phyloP scores from a whole-genome alignment of 2,888 invertebrate genomes.

The Pyrochroa serraticornis region DNA sequence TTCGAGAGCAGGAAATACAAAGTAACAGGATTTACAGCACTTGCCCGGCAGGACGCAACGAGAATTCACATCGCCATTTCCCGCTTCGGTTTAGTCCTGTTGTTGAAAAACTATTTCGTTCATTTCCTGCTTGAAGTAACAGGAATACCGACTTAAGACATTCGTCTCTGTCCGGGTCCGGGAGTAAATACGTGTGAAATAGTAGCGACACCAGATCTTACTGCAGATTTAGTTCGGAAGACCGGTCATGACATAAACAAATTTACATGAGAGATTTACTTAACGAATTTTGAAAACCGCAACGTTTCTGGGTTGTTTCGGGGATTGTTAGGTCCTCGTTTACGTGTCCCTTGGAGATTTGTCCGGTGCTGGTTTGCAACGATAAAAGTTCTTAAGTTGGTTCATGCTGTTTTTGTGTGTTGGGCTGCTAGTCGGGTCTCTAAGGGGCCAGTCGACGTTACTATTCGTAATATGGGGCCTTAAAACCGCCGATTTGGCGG shows the following conservation, averaged over 20 bases:
- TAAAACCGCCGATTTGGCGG: too few relatives aligned
- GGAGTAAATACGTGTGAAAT: not conserved
- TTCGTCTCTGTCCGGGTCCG: constrained; percentile 11
- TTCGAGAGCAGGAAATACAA: constrained; percentile 39
- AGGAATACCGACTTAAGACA: constrained; percentile 21
- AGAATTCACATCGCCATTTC: constrained; percentile 45
- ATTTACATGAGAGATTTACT: too few relatives aligned
- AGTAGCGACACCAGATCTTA: not conserved
- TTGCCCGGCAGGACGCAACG: constrained; percentile 40
- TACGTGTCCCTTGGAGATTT: constrained; percentile 34
- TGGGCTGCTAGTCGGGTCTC: constrained; percentile 25
- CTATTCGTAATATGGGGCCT: too few relatives aligned
- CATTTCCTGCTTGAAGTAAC: constrained; percentile 26
- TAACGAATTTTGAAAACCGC: too few relatives aligned
- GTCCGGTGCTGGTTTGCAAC: constrained; percentile 30
- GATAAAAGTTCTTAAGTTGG: constrained; percentile 35
- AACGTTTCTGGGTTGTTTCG: too few relatives aligned
- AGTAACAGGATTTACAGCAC: constrained; percentile 47
- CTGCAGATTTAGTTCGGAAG: too few relatives aligned
- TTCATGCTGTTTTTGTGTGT: constrained; percentile 35
- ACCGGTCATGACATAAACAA: too few relatives aligned
- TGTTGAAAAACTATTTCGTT: constrained; percentile 26
- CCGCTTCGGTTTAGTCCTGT: constrained; percentile 33
- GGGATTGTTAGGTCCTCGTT: constrained; percentile 27
- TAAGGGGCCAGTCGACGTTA: not conserved